Percentiles rank a stretch among this genome's conserved stretches.
phyloP scores from a whole-genome alignment of 92 coral and sea anemone genomes.

The Parazoanthus darwini region DNA sequence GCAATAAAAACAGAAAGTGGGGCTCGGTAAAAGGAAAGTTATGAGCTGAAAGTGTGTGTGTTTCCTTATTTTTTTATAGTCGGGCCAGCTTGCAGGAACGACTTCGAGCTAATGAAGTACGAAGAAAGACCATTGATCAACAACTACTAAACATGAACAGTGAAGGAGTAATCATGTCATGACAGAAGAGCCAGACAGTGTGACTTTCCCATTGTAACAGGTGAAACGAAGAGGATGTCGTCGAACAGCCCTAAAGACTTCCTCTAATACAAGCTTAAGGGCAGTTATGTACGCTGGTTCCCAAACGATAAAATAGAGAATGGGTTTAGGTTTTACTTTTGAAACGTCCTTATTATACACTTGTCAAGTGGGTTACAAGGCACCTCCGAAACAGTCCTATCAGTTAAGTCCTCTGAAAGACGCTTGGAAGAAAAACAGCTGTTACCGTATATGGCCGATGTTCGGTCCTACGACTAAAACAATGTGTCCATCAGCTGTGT shows the following conservation, averaged over 20 bases:
- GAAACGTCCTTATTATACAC: neutral
- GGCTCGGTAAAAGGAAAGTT: too few species aligned
- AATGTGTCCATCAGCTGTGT: neutral
- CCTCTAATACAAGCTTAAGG: neutral
- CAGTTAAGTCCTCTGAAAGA: neutral
- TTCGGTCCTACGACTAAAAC: neutral
- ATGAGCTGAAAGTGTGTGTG: too few species aligned
- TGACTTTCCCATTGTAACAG: neutral
- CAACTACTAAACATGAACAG: constrained; percentile 74
- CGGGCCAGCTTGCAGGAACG: constrained; percentile 91
- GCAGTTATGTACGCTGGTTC: neutral
- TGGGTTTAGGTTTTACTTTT: too few species aligned
- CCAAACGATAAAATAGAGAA: neutral
- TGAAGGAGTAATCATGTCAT: constrained; percentile 44
- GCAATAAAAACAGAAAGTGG: too few species aligned
- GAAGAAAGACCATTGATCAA: constrained; percentile 78
- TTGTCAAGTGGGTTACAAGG: neutral
- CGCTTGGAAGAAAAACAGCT: neutral
- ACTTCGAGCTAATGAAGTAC: constrained; percentile 75
- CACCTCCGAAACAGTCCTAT: neutral
- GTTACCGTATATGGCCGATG: neutral
- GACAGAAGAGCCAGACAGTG: neutral
- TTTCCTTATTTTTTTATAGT: constrained; percentile 41
- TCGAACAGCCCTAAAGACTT: neutral
- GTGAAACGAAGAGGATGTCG: neutral